These are phyloP conservation scores for Mesoclemmys tuberculata DNA, from an alignment of 2,113 vertebrate species.

Conservation along the genomic window DNA sequence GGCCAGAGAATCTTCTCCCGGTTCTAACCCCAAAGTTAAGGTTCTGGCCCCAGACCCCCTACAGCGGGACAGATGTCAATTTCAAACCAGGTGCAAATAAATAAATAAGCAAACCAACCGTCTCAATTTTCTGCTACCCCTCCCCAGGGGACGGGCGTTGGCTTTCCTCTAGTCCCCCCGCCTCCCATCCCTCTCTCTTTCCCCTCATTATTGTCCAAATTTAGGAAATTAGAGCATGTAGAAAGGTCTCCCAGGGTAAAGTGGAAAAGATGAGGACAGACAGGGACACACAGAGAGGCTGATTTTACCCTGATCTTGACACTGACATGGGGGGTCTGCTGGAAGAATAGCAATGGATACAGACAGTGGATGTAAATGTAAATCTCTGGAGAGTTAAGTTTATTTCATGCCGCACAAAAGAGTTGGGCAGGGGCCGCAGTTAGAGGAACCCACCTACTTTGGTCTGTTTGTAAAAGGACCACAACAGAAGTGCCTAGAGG, in stretches of 20 bases:
- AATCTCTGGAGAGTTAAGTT: background rate
- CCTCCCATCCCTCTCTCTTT: too few relatives aligned
- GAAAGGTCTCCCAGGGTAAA: background rate
- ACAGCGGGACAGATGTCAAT: background rate
- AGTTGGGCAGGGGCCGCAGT: background rate
- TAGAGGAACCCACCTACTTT: background rate
- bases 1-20: background rate
- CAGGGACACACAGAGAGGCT: background rate
- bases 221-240: background rate
- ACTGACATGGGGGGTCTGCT: background rate
- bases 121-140: background rate
- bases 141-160: background rate
- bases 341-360: background rate
- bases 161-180: background rate
- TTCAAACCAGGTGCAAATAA: background rate
- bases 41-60: background rate
- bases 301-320: background rate
- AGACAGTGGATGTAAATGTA: background rate
- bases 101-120: background rate
- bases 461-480: background rate
- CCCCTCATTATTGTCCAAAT: background rate
- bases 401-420: background rate
- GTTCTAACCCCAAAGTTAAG: background rate
- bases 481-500: background rate
- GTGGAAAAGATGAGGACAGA: background rate